These are phyloP conservation scores for Eulemur rubriventer DNA, from an alignment of 2,797 vertebrate species.

Conservation along the genomic window DNA sequence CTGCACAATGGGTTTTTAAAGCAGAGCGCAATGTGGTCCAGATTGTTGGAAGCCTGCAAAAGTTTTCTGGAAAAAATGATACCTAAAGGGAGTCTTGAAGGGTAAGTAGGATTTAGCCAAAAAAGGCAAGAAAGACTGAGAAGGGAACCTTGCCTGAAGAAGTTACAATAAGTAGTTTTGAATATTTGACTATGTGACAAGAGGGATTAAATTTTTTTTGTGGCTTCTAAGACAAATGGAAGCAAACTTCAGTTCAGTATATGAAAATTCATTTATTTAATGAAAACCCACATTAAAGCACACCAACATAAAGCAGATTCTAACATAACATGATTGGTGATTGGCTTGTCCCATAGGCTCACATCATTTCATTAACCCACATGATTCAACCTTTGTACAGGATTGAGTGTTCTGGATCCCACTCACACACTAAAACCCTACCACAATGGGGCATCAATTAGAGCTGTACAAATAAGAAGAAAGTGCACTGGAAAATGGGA, in stretches of 20 bases:
- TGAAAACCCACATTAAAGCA: not conserved
- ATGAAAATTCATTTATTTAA: slow-evolving; percentile 50
- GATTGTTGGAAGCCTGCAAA: not conserved
- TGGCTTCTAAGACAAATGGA: not conserved
- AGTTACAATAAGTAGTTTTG: not conserved
- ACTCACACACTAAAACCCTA: not conserved
- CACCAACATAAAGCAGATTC: not conserved
- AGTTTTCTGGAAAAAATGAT: slow-evolving; percentile 26
- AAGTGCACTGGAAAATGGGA: not conserved
- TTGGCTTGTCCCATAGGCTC: not conserved
- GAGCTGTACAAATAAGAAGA: not conserved
- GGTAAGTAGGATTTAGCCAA: not conserved
- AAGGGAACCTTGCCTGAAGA: not conserved
- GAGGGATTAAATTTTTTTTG: not conserved
- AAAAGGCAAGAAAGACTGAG: not conserved
- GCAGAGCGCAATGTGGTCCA: not conserved
- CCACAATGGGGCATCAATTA: not conserved
- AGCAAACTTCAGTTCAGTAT: slow-evolving; percentile 26
- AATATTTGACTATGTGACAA: not conserved
- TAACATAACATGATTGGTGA: not conserved
- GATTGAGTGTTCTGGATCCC: not conserved
- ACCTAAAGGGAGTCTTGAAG: not conserved
- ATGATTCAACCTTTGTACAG: not conserved
- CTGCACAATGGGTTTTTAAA: slow-evolving; percentile 5
- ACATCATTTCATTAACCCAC: not conserved